These are phyloP conservation scores for Panurus biarmicus DNA, from an alignment of 2,113 vertebrate genomes.

Conservation along the genomic window DNA sequence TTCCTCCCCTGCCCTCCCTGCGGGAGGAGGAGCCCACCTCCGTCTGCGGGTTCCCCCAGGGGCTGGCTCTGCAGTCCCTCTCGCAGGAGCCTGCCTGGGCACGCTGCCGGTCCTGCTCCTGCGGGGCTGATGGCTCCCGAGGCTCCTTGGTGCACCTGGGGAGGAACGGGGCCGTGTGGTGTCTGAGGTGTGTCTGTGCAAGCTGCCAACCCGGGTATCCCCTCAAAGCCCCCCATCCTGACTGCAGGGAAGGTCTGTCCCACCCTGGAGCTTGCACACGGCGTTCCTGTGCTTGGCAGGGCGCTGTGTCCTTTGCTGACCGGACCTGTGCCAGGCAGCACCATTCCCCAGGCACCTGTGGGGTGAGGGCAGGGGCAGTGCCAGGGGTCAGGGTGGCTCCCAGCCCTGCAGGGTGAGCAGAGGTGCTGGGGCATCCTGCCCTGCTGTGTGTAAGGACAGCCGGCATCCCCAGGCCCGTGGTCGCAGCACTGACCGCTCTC, in stretches of 20 bases:
- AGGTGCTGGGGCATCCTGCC: background rate
- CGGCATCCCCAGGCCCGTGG: background rate
- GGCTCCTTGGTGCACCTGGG: fast-evolving
- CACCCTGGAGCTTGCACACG: fast-evolving
- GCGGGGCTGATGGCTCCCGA: background rate
- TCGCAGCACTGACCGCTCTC: background rate
- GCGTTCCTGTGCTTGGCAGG: background rate
- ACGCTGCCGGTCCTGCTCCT: background rate
- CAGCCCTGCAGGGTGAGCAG: background rate
- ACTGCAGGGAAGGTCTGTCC: background rate
- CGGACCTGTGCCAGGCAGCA: background rate
- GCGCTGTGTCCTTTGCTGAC: fast-evolving
- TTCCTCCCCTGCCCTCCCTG: background rate
- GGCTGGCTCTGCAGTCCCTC: background rate
- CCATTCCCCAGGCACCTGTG: too few relatives aligned
- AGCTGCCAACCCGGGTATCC: background rate
- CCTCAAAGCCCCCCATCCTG: background rate
- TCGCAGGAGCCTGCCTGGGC: background rate
- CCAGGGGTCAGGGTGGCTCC: background rate
- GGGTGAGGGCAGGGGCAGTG: background rate
- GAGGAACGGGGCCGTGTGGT: fast-evolving
- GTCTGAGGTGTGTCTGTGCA: background rate
- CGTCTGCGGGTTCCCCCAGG: fast-evolving
- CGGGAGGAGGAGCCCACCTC: background rate
- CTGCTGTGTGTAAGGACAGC: background rate